Evolutionary conservation across 2,797 vertebrate species (phyloP), one percentile per base, ranked within the genome.

Genomic region (Centropyge bicolor): DNA sequence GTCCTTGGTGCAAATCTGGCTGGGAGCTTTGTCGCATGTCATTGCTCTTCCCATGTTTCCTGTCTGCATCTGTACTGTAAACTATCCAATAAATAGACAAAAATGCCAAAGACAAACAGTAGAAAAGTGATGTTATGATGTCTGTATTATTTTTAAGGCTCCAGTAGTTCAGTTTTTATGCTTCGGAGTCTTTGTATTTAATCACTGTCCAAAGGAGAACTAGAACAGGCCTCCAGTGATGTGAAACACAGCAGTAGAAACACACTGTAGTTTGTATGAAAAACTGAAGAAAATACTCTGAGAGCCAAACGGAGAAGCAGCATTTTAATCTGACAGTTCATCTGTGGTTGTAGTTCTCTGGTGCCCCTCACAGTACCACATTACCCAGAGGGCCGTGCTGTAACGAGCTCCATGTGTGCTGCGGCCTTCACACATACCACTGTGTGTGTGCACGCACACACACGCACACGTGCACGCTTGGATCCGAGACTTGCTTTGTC

Each of bases 391-490:
- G 91, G 82, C 91, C 69, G 68, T 85, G 89, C 89, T 89, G 77
- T 95, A 95, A 95, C 84, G 45, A 90, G 76, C 76, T 92, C 93
- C 94, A 95, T 94, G 91, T 96, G 94, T 91, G 84, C 84, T 89
- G 88, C 52, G 85, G 92, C 88, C 82, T 83, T 87, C 68, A 75
- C 69, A 60, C 86, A 88, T 89, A 87, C 83, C 79, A 52, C 56
- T 17, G 17, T 45, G 71, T 78, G 66, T 51, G 49, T 20, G 59
- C n/a, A 6, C 72, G 27, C 89, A 71, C 85, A 74, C 70, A 75
- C 77, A 57, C 3, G 8, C 71, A 59, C 52, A 67, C 51, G 62
- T 75, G 77, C 86, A 74, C 78, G 51, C 85, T 81, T 85, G 85
- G 88, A 90, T 91, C 56, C 36, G 48, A 88, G 88, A 91, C 89